Base-by-base conservation (phyloP, 2,113 vertebrate species). In the Mionectes macconnelli region DNA sequence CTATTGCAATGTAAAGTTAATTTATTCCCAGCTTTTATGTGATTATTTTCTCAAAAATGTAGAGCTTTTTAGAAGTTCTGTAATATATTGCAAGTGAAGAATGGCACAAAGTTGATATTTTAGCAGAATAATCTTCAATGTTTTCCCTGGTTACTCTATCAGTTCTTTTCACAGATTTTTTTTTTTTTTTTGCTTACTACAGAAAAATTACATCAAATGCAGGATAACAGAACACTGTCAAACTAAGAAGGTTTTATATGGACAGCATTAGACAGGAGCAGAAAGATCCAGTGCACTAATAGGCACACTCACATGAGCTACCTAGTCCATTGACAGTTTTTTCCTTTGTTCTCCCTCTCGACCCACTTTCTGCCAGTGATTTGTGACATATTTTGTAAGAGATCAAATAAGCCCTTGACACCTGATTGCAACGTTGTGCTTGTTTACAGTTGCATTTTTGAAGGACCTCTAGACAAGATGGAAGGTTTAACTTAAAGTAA, bases 371-470 rank as follows among this genome's bases (percentile, higher is more conserved):
- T 98, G 98, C 98, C 97, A 97, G 98, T 98, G 98, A 98, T 98
- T 98, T 97, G 97, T 99, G 99, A 99, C 99, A 99, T 98, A 98
- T 98, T 98, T 99, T 93, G 92, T 96, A 97, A 97, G 97, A 99
- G 99, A 99, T 99, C 99, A 99, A 99, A 99, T 98, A 97, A 97
- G 39, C 95, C 94, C 77, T 97, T 99, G 99, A 99, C 99, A 99
- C 98, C 98, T 99, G 99, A 99, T 99, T 99, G 99, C 98, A 85
- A 95, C 98, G 98, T 98, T 98, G 97, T 98, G 98, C 98, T 98
- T 99, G 98, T 99, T 99, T 99, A 99, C 98, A 98, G 98, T 98
- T 97, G 98, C 98, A 98, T 98, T 98, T 98, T 98, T 97, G 96
- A 98, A 98, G 98, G 98, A 98, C 97, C 97, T 96, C 97, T 86